Conservation (phyloP, 2,113 vertebrate genomes). For the Sturnus vulgaris region DNA sequence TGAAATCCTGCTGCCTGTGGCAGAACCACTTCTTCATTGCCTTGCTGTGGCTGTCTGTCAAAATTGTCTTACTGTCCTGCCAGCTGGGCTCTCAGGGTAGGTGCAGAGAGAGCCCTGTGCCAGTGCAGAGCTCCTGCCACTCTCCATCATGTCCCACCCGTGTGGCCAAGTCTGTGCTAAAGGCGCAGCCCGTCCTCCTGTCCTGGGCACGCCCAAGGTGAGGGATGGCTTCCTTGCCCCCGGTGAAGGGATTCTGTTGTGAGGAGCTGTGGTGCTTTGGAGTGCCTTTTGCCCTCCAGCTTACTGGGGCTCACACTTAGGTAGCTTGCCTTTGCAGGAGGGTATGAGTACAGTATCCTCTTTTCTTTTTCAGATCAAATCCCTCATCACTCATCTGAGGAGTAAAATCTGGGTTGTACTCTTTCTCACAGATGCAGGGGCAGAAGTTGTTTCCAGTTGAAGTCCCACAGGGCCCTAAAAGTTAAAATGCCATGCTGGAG, state of each 20-base stretch:
- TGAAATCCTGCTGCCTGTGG: background rate
- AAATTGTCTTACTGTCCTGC: background rate
- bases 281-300: fast-evolving
- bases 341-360: background rate
- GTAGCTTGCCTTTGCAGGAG: background rate
- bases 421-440: background rate
- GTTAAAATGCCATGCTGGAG: background rate
- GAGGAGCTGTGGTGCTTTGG: fast-evolving
- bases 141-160: fast-evolving
- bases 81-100: background rate
- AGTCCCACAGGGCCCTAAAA: background rate
- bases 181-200: background rate
- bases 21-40: background rate
- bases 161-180: background rate
- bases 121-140: fast-evolving
- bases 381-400: background rate
- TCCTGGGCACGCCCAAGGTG: background rate
- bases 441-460: background rate
- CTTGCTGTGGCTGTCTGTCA: background rate
- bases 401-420: background rate
- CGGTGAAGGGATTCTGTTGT: background rate
- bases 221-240: background rate
- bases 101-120: background rate
- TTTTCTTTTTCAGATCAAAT: background rate
- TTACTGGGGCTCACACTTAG: fast-evolving